Base-by-base conservation (phyloP, 1,140 invertebrate species). In the Papilio polyxenes region DNA sequence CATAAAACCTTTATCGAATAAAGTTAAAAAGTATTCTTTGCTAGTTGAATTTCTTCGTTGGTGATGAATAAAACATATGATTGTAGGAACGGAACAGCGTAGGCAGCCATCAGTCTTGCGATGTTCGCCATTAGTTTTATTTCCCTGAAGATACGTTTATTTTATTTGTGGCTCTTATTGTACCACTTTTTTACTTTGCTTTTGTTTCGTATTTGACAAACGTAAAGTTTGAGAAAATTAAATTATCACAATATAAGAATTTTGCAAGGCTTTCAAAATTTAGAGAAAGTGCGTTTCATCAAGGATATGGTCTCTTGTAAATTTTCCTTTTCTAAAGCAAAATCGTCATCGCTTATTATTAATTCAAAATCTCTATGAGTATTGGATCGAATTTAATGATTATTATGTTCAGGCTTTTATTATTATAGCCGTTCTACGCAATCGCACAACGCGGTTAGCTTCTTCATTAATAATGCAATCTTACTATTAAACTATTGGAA, bases 31-130 rank as follows among this genome's bases (percentile, higher is more conserved):
- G 17, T 13, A 77, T 23, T 31, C 20, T 15, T 31, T 77, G 3
- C 20, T 53, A 31, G 49, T 77, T 15, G 75, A 48, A 20, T 53
- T 77, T 49, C 75, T 49, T 49, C 2, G 75, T 53, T 37, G 23
- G 75, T 53, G 44, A 77, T 77, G 75, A 77, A 77, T 77, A 77
- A 77, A 77, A 77, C 75, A 77, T 77, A 53, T 77, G 75, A 77
- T 77, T 77, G 75, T 51, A 77, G 48, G 75, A 31, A 77, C 44
- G 75, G 75, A 48, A 20, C 17, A 49, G 49, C 49, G 49, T 23
- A 15, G 75, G 44, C 75, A 51, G 75, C 75, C 48, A 77, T 77
- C 75, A 77, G 75, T 77, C 75, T 77, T 77, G 75, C 75, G 48
- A 23, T 77, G 75, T 31, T 77, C n/a, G 10, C 75, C 48, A 77